Conservation (phyloP, 2,888 invertebrate species). For the Plusia festucae region DNA sequence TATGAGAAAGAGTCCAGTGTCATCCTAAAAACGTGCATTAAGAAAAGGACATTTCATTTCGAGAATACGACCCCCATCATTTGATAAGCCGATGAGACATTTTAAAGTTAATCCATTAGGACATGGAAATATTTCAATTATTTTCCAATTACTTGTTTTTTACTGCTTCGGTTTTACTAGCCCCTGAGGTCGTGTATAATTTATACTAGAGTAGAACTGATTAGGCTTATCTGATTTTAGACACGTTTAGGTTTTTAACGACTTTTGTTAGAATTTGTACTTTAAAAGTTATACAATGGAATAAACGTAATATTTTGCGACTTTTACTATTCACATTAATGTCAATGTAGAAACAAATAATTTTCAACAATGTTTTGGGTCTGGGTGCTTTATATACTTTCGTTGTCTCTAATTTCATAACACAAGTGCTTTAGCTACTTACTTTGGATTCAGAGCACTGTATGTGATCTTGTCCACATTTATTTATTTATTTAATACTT, state of each 20-base stretch:
- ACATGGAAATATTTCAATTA: constrained; percentile 76
- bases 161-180: constrained; percentile 23
- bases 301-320: constrained; percentile 6
- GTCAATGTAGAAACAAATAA: no score
- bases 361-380: no score
- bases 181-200: constrained; percentile 8
- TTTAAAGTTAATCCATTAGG: constrained; percentile 84
- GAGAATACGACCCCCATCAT: constrained; percentile 83
- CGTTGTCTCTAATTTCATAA: no score
- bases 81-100: constrained; percentile 85
- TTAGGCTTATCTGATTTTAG: background rate
- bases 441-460: no score
- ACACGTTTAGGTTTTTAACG: background rate
- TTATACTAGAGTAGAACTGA: constrained; percentile 1
- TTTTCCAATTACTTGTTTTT: constrained; percentile 66
- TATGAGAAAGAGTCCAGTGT: constrained; percentile 58
- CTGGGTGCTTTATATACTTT: no score
- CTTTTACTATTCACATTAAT: constrained; percentile 23
- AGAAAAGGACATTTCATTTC: constrained; percentile 84
- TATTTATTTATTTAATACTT: no score
- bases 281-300: background rate
- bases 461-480: no score
- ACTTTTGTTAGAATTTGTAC: background rate
- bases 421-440: no score
- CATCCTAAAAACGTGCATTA: constrained; percentile 75